These are phyloP conservation scores for Perca schrenkii DNA, from an alignment of 2,113 vertebrate species.

Conservation along the genomic window DNA sequence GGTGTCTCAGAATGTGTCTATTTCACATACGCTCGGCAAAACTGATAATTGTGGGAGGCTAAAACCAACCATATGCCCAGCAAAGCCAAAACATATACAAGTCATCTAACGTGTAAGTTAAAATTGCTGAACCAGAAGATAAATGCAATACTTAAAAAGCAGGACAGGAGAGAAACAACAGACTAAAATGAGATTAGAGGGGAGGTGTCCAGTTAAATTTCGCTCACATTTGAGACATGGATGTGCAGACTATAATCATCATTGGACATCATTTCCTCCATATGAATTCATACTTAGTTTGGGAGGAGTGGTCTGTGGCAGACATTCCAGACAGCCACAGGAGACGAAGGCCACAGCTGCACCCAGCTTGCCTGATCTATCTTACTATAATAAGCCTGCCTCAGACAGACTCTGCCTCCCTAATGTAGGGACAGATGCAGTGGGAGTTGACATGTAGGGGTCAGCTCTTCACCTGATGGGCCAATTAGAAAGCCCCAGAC, in stretches of 20 bases:
- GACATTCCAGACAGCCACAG: slow-evolving; percentile 66
- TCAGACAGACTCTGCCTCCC: slow-evolving; percentile 58
- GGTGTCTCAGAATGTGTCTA: slow-evolving; percentile 46
- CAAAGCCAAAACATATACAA: neutral
- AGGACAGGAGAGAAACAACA: neutral
- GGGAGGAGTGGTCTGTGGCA: slow-evolving; percentile 42
- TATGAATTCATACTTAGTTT: slow-evolving; percentile 54
- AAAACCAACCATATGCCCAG: neutral
- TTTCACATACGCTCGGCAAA: slow-evolving; percentile 27
- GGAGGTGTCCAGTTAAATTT: neutral
- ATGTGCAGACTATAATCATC: slow-evolving; percentile 19
- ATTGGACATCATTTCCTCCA: slow-evolving; percentile 34
- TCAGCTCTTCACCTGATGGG: slow-evolving; percentile 61
- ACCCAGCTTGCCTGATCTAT: slow-evolving; percentile 50
- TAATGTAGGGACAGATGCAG: slow-evolving; percentile 54
- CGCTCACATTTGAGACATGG: slow-evolving; percentile 18
- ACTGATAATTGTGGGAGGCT: slow-evolving; percentile 12
- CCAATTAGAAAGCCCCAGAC: slow-evolving; percentile 72
- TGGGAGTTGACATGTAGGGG: slow-evolving; percentile 36
- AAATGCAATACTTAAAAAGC: neutral
- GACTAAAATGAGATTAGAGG: slow-evolving; percentile 1
- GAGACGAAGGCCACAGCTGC: slow-evolving; percentile 77
- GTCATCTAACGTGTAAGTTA: neutral
- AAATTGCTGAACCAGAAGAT: slow-evolving; percentile 6
- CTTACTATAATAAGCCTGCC: slow-evolving; percentile 60